Base-by-base conservation (phyloP, 2,888 invertebrate species). In the Yponomeuta plumbellus region DNA sequence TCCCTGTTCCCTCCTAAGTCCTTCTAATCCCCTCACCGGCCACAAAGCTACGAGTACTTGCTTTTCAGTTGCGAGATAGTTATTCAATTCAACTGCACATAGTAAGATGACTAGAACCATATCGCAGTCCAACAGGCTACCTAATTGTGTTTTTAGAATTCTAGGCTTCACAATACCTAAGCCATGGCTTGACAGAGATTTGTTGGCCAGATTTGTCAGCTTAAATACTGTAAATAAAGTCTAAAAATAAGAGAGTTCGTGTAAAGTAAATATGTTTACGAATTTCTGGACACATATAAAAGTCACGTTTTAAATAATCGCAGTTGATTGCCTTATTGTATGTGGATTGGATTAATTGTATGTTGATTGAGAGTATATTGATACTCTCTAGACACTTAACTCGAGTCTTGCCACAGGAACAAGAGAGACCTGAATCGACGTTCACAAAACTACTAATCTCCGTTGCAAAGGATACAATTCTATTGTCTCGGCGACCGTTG, bases 401-500 rank as follows among this genome's bases (percentile, higher is more conserved):
- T 34, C 8, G 5, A 3, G 34, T 34, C 8, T 34, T 3, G 34
- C 34, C 34, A 34, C 34, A 34, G 34, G 59, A 21, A 59, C 21
- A 20, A 34, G 13, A 22, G 34, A 13, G 44, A 22, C 58, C 59
- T 61, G 61, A 61, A 61, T 20, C 61, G 22, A 61, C 26, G 66
- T 66, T 66, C 34, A 26, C 44, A 11, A 52, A 21, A 44, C 64
- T 52, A 52, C 44, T 64, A 64, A 66, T 65, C 52, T 64, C 59
- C 61, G 63, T 65, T 57, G 34, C 67, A 66, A 68, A 80, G 83
- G 80, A 80, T 80, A 81, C 80, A 81, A 84, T 85, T 86, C 86
- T 84, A 86, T 87, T 87, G 86, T 87, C 79, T 75, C 69, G 70
- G 39, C 40, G 20, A 21, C 71, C 44, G 21, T 75, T 74, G 74